These are phyloP conservation scores for Deilephila elpenor DNA, from an alignment of 2,888 invertebrate species.

Conservation along the genomic window DNA sequence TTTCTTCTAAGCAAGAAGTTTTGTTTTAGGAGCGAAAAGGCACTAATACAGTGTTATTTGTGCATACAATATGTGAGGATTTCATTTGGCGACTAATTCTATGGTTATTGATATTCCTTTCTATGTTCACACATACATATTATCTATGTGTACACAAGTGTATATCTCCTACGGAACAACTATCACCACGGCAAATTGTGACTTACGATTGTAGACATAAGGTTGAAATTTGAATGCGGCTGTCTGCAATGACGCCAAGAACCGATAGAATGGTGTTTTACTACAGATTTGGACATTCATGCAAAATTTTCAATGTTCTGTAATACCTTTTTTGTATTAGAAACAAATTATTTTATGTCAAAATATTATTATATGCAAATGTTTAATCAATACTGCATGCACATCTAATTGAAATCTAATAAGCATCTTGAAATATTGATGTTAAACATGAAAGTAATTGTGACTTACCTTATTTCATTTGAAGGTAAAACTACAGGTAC, in stretches of 20 bases:
- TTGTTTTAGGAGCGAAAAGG: conserved; percentile 18
- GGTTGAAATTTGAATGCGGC: conserved; percentile 56
- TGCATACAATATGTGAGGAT: not conserved
- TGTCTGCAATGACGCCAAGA: conserved; percentile 56
- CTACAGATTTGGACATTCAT: conserved; percentile 51
- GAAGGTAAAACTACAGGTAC: not conserved
- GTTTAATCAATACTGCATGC: not conserved
- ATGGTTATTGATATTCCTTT: conserved; percentile 42
- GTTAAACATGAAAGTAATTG: not conserved
- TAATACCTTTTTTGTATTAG: not conserved
- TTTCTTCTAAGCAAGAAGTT: conserved; percentile 32
- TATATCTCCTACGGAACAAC: conserved; percentile 62
- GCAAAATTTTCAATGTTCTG: conserved; percentile 13
- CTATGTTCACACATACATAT: conserved; percentile 57
- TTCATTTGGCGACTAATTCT: conserved; percentile 34
- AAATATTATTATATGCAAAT: conserved; percentile 18
- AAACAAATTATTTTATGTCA: not conserved
- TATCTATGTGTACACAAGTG: conserved; percentile 67
- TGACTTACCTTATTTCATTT: no score
- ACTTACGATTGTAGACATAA: conserved; percentile 53
- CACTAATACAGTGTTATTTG: not conserved
- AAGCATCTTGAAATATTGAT: not conserved
- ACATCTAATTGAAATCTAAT: conserved; percentile 11
- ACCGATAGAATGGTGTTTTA: conserved; percentile 53
- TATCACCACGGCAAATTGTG: conserved; percentile 55